Conservation (phyloP, 2,797 vertebrate species). For the Coendou prehensilis region DNA sequence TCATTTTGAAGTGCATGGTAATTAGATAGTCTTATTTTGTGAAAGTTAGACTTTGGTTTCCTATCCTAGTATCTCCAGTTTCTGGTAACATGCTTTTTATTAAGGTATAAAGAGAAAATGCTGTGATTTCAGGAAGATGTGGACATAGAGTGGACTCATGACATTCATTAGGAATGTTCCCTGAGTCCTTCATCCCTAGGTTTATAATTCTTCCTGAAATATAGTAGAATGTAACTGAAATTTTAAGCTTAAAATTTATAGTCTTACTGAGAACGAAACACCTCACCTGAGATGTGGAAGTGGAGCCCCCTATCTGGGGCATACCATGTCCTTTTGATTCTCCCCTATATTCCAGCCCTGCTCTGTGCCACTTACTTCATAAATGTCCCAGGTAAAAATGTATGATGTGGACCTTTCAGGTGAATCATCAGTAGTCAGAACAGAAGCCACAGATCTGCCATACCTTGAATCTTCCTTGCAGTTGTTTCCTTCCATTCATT, state of each 20-base stretch:
- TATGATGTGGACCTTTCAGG: not conserved
- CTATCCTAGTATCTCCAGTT: not conserved
- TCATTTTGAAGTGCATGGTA: constrained; percentile 22
- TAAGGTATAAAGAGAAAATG: not conserved
- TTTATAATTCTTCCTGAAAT: not conserved
- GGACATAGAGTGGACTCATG: not conserved
- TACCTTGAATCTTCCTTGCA: not conserved
- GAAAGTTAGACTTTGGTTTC: not conserved
- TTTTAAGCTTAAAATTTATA: not conserved
- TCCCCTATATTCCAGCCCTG: not conserved
- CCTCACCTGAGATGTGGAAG: not conserved
- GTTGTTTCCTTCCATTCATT: not conserved
- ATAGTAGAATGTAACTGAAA: not conserved
- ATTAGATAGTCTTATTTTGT: not conserved
- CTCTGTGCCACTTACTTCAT: not conserved
- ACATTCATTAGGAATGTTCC: not conserved
- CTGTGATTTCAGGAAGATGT: not conserved
- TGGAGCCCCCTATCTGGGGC: not conserved
- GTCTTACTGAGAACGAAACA: not conserved
- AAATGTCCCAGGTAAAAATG: not conserved
- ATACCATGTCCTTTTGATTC: rapidly evolving
- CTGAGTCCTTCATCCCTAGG: not conserved
- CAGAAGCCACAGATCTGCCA: not conserved
- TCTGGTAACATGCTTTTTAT: not conserved
- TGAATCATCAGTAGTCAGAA: not conserved